Evolutionary conservation across 2,113 vertebrate species (phyloP), one percentile per base, ranked within the genome.

Genomic region (Hydropotes inermis): DNA sequence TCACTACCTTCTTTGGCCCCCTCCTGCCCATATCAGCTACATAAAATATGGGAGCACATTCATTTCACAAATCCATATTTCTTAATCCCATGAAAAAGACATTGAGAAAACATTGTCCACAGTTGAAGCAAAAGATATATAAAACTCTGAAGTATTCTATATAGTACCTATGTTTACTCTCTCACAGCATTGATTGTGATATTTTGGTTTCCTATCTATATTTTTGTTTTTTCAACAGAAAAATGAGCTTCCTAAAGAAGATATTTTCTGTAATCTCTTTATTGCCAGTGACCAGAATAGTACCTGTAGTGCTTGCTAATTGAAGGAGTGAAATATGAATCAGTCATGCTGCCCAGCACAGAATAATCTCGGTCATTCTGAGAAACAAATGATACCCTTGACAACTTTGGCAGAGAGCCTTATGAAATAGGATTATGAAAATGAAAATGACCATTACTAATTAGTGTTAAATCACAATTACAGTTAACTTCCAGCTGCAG

Each of bases 401-500:
- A 94, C 47, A 91, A 45, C 52, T 74, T 94, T 97, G 88, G 85
- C 76, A 91, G 61, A 97, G 50, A 94, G 43, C 33, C 58, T 78
- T 74, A 82, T 89, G 78, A 93, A 90, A 87, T 86, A 93, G 82
- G 83, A 81, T 96, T 88, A 93, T 76, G 88, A 86, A 88, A 96
- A 93, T 76, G 88, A 86, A 88, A 96, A 95, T 92, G 58, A 54
- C 88, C 54, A 27, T 74, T 89, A 58, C 70, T 89, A 74, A 97
- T 91, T 82, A 45, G 30, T 93, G 86, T 94, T 94, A 94, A 96
- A 93, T 97, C 91, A 74, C 5, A 21, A 86, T 86, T 57, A 85
- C 50, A 45, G 64, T 92, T 76, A 70, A 86, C 76, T 55, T 95
- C 30, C 78, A 87, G 67, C 54, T 97, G 85, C 33, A 60, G 33